These are phyloP conservation scores for Silurus glanis DNA, from an alignment of 2,113 vertebrate species.

Conservation along the genomic window DNA sequence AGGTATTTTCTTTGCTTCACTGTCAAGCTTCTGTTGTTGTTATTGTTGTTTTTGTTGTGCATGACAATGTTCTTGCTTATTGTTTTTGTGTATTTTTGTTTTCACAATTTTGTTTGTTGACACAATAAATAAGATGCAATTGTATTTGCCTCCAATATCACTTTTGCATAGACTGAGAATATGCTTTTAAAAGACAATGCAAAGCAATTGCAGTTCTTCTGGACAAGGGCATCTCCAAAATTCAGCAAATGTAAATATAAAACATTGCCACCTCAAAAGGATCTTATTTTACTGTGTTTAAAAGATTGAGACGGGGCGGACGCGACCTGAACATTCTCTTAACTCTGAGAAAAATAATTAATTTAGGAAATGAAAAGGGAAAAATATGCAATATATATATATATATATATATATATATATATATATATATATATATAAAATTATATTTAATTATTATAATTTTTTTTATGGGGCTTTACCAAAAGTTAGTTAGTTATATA, in stretches of 20 bases:
- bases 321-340: background rate
- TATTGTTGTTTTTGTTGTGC: background rate
- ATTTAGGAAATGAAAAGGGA: background rate
- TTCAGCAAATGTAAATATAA: background rate
- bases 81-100: background rate
- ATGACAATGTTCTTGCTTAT: background rate
- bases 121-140: background rate
- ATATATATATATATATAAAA: no score
- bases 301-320: background rate
- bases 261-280: background rate
- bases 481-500: slow-evolving; percentile 23
- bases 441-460: no score
- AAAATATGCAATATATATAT: background rate
- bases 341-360: background rate
- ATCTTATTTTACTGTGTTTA: background rate
- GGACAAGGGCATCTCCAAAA: background rate
- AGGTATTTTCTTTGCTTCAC: background rate
- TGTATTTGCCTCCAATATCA: background rate
- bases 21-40: background rate
- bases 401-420: background rate
- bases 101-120: background rate
- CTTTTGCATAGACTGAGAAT: background rate
- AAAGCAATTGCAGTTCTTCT: background rate
- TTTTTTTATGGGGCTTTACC: slow-evolving; percentile 16
- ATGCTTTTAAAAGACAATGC: background rate